Percentiles rank a stretch among this genome's conserved stretches.
Evolutionary conservation across 2,888 invertebrate species (phyloP).

Genomic region (Sphinx pinastri): DNA sequence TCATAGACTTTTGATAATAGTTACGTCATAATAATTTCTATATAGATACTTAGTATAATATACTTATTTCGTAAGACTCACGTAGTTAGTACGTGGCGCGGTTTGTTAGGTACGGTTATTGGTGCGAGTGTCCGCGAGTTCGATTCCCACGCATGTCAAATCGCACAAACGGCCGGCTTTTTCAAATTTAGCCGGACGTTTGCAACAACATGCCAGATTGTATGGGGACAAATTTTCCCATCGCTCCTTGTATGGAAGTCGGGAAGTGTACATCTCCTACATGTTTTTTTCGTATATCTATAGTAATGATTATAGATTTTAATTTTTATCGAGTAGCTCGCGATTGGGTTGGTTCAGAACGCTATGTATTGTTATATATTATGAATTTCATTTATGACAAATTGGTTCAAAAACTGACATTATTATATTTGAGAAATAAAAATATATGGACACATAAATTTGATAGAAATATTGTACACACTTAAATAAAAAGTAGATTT

Average conservation of each 20-base stretch:
- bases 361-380: too few relatives aligned
- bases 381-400: too few relatives aligned
- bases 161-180: slow-evolving; percentile 61
- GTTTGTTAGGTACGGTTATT: not conserved
- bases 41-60: too few relatives aligned
- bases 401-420: too few relatives aligned
- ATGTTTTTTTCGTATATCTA: slow-evolving; percentile 40
- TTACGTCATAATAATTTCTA: not conserved
- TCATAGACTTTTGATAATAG: too few relatives aligned
- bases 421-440: too few relatives aligned
- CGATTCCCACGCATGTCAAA: slow-evolving; percentile 55
- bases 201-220: slow-evolving; percentile 73
- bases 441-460: too few relatives aligned
- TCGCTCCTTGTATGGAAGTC: slow-evolving; percentile 39
- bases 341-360: too few relatives aligned
- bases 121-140: slow-evolving; percentile 38
- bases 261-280: slow-evolving; percentile 75
- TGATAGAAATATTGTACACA: too few relatives aligned
- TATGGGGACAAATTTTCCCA: slow-evolving; percentile 61
- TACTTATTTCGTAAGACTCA: not conserved
- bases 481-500: too few relatives aligned
- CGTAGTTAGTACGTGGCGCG: not conserved
- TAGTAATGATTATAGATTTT: too few relatives aligned
- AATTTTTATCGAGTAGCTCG: too few relatives aligned
- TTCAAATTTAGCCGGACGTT: slow-evolving; percentile 49